These are phyloP conservation scores for Oryzias celebensis DNA, from an alignment of 2,113 vertebrate genomes.

Conservation along the genomic window DNA sequence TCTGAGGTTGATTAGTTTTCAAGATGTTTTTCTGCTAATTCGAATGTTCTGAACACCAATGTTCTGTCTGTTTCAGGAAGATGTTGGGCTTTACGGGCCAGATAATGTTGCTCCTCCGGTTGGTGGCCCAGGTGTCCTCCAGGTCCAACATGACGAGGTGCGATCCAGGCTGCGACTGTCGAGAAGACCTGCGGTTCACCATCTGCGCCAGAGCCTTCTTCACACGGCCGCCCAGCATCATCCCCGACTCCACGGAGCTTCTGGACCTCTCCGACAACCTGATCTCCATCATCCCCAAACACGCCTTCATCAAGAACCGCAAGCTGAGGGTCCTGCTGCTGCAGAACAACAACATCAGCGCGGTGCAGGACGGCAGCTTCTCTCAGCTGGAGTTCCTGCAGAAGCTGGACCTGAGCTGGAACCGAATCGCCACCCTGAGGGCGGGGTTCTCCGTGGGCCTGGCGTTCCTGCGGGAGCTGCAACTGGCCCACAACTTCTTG, in stretches of 20 bases:
- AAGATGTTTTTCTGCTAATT: too few species aligned
- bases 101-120: slow-evolving; percentile 46
- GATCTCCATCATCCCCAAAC: slow-evolving; percentile 58
- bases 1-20: too few species aligned
- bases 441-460: slow-evolving; percentile 76
- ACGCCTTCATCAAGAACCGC: slow-evolving; percentile 65
- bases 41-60: too few species aligned
- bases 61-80: slow-evolving; percentile 8
- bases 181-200: slow-evolving; percentile 67
- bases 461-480: slow-evolving; percentile 70
- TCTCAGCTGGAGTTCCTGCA: slow-evolving; percentile 73
- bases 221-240: slow-evolving; percentile 40
- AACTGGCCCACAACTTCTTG: slow-evolving; percentile 74
- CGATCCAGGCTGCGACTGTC: slow-evolving; percentile 66
- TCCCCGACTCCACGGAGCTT: slow-evolving; percentile 73
- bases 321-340: slow-evolving; percentile 75
- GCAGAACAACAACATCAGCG: slow-evolving; percentile 75
- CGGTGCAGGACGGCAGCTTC: slow-evolving; percentile 70
- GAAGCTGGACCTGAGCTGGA: slow-evolving; percentile 80
- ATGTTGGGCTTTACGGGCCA: slow-evolving; percentile 38
- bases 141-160: slow-evolving; percentile 48
- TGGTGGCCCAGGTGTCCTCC: slow-evolving; percentile 15
- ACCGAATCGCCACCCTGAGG: slow-evolving; percentile 65
- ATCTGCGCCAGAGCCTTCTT: slow-evolving; percentile 72
- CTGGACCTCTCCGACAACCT: slow-evolving; percentile 79